Evolutionary conservation across 2,113 vertebrate genomes (phyloP).

Genomic region (Coturnix japonica): DNA sequence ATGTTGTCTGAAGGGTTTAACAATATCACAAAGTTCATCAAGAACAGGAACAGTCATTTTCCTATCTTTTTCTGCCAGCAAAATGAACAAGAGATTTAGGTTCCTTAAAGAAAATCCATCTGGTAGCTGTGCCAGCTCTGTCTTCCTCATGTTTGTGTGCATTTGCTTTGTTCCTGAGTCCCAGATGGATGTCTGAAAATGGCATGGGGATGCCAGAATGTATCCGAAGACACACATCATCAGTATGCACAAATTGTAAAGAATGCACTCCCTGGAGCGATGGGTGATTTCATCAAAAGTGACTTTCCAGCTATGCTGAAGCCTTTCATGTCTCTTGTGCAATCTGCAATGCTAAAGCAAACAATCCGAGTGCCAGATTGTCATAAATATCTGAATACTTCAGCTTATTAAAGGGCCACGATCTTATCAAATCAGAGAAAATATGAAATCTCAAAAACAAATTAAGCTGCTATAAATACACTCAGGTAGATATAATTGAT

Average conservation of each 20-base stretch:
- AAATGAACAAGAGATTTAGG: conserved; percentile 50
- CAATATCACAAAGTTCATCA: conserved; percentile 43
- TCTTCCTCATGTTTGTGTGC: conserved; percentile 39
- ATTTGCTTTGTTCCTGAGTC: conserved; percentile 51
- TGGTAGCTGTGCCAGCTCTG: conserved; percentile 60
- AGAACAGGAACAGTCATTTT: conserved; percentile 62
- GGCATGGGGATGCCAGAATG: conserved; percentile 43
- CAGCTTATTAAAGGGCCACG: conserved; percentile 38
- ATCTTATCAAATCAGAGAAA: conserved; percentile 26
- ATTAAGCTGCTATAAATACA: background rate
- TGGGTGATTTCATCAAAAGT: conserved; percentile 68
- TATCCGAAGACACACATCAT: conserved; percentile 43
- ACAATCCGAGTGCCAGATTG: conserved; percentile 63
- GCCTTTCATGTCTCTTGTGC: conserved; percentile 71
- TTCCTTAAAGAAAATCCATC: conserved; percentile 72
- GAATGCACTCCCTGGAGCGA: conserved; percentile 42
- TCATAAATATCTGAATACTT: conserved; percentile 44
- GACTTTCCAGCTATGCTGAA: conserved; percentile 71
- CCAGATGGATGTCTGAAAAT: conserved; percentile 64
- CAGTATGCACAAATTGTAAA: conserved; percentile 60
- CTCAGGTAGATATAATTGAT: background rate
- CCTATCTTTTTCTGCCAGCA: conserved; percentile 65
- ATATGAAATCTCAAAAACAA: background rate
- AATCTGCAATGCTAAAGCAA: conserved; percentile 72
- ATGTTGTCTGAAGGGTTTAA: conserved; percentile 60